phyloP scores from a whole-genome alignment of 2,113 vertebrate species.

The Xerus inauris region DNA sequence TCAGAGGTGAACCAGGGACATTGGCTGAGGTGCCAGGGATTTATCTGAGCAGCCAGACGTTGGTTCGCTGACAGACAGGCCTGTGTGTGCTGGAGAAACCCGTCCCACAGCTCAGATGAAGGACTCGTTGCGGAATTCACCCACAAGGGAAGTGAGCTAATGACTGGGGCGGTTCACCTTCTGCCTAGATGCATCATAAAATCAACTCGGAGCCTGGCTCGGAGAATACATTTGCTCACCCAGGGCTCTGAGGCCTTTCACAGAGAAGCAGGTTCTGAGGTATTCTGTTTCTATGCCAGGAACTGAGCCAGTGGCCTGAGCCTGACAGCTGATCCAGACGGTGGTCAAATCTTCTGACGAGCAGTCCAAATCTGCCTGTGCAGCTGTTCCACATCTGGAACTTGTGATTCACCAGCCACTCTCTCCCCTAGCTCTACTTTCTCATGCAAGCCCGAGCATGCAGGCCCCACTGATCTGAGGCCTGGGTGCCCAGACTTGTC shows the following conservation, averaged over 20 bases:
- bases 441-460: constrained; percentile 41
- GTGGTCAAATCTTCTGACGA: constrained; percentile 47
- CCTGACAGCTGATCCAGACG: constrained; percentile 17
- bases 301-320: constrained; percentile 14
- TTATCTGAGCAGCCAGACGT: constrained; percentile 50
- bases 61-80: constrained; percentile 62
- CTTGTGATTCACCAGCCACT: constrained; percentile 55
- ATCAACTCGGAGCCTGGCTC: constrained; percentile 54
- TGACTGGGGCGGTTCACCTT: constrained; percentile 61
- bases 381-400: constrained; percentile 68
- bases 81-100: constrained; percentile 67
- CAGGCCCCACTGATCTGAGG: neutral
- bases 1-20: constrained; percentile 78
- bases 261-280: neutral
- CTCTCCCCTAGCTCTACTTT: neutral
- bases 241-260: constrained; percentile 25
- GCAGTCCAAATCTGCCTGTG: constrained; percentile 1
- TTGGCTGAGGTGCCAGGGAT: constrained; percentile 57
- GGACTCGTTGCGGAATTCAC: constrained; percentile 35
- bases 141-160: constrained; percentile 75
- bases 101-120: constrained; percentile 41
- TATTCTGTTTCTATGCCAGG: constrained; percentile 45
- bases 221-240: constrained; percentile 19
- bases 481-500: neutral
- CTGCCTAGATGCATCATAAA: constrained; percentile 69